Percentiles rank a stretch among this genome's conserved stretches.
Evolutionary conservation across 2,888 invertebrate species (phyloP).

Genomic region (Tetropium fuscum): DNA sequence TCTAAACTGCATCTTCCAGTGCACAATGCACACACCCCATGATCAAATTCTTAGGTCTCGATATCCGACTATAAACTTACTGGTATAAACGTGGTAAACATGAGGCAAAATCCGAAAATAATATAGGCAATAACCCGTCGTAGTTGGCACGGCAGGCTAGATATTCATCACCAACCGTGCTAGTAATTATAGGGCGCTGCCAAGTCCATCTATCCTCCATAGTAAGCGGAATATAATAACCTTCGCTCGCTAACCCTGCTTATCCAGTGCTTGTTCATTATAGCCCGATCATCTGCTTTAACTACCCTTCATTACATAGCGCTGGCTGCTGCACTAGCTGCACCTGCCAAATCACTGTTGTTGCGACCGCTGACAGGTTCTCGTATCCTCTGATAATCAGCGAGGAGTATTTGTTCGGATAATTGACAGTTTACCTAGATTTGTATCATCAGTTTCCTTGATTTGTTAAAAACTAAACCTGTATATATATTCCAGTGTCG

Average conservation of each 20-base stretch:
- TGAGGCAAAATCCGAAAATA: slow-evolving; percentile 33
- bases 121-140: slow-evolving; percentile 50
- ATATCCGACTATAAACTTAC: no score
- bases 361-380: slow-evolving; percentile 15
- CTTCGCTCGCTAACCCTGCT: slow-evolving; percentile 25
- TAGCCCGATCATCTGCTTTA: slow-evolving; percentile 31
- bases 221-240: slow-evolving; percentile 52
- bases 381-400: slow-evolving; percentile 8
- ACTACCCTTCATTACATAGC: slow-evolving; percentile 30
- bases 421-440: slow-evolving; percentile 18
- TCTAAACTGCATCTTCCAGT: no score
- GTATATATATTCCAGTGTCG: slow-evolving; percentile 28
- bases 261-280: slow-evolving; percentile 32
- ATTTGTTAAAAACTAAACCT: no score
- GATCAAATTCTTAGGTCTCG: no score
- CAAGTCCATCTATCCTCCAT: slow-evolving; percentile 32
- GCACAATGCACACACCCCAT: no score
- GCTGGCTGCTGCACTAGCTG: neutral
- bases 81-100: slow-evolving; percentile 20
- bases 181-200: slow-evolving; percentile 49
- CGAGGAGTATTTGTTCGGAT: slow-evolving; percentile 11
- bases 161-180: slow-evolving; percentile 52
- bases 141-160: slow-evolving; percentile 52
- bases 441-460: slow-evolving; percentile 2
- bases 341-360: slow-evolving; percentile 35